Base-by-base conservation (phyloP, 2,113 vertebrate genomes). In the Heteronetta atricapilla region DNA sequence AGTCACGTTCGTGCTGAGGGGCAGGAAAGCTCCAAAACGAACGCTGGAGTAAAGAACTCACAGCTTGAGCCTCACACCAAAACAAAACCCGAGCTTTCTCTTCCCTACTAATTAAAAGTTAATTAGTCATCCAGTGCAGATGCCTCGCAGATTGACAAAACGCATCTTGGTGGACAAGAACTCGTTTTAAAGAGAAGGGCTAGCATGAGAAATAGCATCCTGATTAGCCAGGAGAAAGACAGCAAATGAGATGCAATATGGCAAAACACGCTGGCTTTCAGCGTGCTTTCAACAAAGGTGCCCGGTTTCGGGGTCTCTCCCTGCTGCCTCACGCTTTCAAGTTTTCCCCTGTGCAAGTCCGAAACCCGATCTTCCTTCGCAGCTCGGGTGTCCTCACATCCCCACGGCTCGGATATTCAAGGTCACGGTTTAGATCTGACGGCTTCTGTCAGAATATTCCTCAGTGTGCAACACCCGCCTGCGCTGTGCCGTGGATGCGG, bases 21-120 rank as follows among this genome's bases (percentile, higher is more conserved):
- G 59, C 2, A 9, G 56, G 50, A 90, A 74, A 70, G 77, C 28
- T 81, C 58, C 72, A 44, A 85, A 79, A 96, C 66, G 63, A 82
- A 38, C 58, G 46, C 58, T 68, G 29, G 78, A 56, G 78, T 13
- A 36, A 11, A 87, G 52, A 91, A 46, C 55, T 90, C 42, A 15
- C 36, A 76, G 78, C 14, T 16, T 1, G 33, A 82, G 69, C 31
- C 62, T 28, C 33, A 94, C 82, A 62, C n/a, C 50, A 69, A 82
- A 91, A 64, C 73, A 77, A 77, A 58, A 58, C 7, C 26, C 28
- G 55, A 86, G 63, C 40, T 42, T 77, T 84, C 67, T 63, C n/a
- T 48, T 90, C 74, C 74, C 82, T 6, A 3, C 38, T 76, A 84
- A 85, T 94, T 89, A 86, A 52, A 92, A 87, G 78, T 72, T 94